Evolutionary conservation across 2,113 vertebrate genomes (phyloP), one percentile per base, ranked within the genome.

Genomic region (Dissostichus mawsoni): DNA sequence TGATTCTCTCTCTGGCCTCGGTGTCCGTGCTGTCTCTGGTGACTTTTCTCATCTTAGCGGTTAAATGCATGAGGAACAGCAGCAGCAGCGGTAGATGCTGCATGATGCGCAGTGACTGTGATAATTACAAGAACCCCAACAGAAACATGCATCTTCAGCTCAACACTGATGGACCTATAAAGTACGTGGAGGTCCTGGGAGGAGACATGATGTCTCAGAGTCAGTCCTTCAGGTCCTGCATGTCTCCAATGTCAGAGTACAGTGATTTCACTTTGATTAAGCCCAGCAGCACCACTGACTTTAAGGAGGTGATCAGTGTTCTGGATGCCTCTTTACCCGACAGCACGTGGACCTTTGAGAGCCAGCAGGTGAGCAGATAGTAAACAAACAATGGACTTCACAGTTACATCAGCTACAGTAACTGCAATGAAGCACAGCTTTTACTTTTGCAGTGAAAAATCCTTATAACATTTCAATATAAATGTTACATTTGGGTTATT

Each of bases 191-290:
- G 0, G 95, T 96, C 74, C 93, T 94, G 81, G 94, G 94, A 69
- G 96, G 95, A 80, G 93, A 95, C 87, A 91, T 94, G 25, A 87
- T 96, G 64, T 95, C 95, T 1, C 95, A 93, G 84, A 94, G 93
- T 85, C 92, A 93, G 87, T 92, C 95, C 47, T 96, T 95, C 90
- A 93, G 95, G 81, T 95, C 95, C 70, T 96, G 95, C 75, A 94
- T 96, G 84, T 96, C 96, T 56, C 95, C 95, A 0, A 94, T 95
- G 83, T 96, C 96, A 50, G 95, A 96, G 87, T 95, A 95, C 94
- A 96, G 96, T 85, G 95, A 96, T 69, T 95, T 96, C 89, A 94
- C 95, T 76, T 41, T 41, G 36, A 41, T 41, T 41, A 41, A 41
- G 36, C 36, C 36, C 36, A 41, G 36, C 84, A 91, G 91, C 86